Conservation (phyloP, 2,888 invertebrate species). For the Azorinus chamasolen region DNA sequence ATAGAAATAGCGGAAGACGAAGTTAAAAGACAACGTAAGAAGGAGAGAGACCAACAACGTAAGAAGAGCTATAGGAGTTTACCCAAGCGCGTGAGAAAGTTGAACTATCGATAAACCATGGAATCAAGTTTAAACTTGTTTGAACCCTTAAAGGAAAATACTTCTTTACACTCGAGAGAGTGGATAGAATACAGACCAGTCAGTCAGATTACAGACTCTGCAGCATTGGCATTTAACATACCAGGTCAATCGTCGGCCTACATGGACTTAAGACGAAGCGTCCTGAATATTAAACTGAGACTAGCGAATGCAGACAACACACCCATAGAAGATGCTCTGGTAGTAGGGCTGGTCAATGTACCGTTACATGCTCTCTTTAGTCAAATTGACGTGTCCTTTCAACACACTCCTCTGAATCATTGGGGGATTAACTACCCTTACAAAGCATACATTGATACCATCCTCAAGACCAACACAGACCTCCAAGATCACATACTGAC, state of each 20-base stretch:
- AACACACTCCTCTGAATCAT: conserved; percentile 41
- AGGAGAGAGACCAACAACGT: conserved; percentile 8
- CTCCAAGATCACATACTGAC: conserved; percentile 1
- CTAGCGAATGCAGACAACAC: conserved; percentile 18
- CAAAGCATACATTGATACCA: conserved; percentile 58
- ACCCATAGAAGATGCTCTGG: neutral
- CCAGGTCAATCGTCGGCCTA: conserved; percentile 36
- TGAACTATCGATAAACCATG: no score
- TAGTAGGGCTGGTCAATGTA: conserved; percentile 26
- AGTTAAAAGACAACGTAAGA: conserved; percentile 20
- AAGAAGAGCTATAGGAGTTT: neutral
- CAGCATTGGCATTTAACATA: conserved; percentile 41
- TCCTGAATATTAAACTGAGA: conserved; percentile 31
- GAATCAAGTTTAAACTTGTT: no score
- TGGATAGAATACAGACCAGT: conserved; percentile 45
- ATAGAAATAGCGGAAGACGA: conserved; percentile 42
- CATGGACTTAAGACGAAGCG: conserved; percentile 47
- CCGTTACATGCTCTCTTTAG: conserved; percentile 40
- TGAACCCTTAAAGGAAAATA: conserved; percentile 13
- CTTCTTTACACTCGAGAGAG: conserved; percentile 19
- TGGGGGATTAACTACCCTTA: conserved; percentile 48
- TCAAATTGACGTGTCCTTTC: conserved; percentile 43
- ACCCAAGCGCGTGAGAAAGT: no score
- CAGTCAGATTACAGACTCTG: conserved; percentile 27
- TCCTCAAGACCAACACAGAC: conserved; percentile 27